phyloP scores from a whole-genome alignment of 2,888 invertebrate genomes.

The Nomada fucata region DNA sequence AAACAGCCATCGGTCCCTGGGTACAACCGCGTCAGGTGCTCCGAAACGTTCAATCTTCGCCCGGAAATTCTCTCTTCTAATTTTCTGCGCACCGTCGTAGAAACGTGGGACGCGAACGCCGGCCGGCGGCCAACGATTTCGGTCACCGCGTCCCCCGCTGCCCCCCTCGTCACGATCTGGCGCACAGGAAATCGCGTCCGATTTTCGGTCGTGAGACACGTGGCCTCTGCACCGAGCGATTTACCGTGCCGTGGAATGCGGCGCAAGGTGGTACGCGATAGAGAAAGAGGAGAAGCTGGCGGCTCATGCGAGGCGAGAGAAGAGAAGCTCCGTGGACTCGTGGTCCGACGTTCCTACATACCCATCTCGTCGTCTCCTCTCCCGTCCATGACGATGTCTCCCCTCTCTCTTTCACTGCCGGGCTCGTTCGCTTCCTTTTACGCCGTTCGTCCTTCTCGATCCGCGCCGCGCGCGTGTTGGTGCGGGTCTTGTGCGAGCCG shows the following conservation, averaged over 20 bases:
- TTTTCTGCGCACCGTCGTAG: not conserved
- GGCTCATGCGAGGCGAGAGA: constrained; percentile 55
- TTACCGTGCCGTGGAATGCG: constrained; percentile 67
- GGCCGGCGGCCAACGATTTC: not conserved
- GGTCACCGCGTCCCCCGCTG: not conserved
- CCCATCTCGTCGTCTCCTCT: constrained; percentile 55
- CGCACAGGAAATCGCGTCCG: constrained; percentile 8
- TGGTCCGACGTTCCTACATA: constrained; percentile 60
- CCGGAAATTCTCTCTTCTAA: not conserved
- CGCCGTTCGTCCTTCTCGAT: constrained; percentile 52
- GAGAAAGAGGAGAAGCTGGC: constrained; percentile 61
- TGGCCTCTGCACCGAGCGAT: constrained; percentile 55
- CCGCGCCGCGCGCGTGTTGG: constrained; percentile 46
- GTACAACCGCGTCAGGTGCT: not conserved
- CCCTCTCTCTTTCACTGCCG: constrained; percentile 19
- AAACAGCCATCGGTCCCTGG: not conserved
- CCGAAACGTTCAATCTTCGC: not conserved
- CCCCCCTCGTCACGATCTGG: not conserved
- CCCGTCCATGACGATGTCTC: constrained; percentile 48
- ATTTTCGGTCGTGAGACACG: constrained; percentile 60
- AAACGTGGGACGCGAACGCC: too few species aligned
- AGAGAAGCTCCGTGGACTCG: constrained; percentile 61
- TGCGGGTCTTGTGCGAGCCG: constrained; percentile 50
- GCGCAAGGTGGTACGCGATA: constrained; percentile 71
- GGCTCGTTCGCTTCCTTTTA: constrained; percentile 27